Percentiles rank a stretch among this genome's conserved stretches.
Evolutionary conservation across 2,888 invertebrate species (phyloP).

Genomic region (Acleris holmiana): DNA sequence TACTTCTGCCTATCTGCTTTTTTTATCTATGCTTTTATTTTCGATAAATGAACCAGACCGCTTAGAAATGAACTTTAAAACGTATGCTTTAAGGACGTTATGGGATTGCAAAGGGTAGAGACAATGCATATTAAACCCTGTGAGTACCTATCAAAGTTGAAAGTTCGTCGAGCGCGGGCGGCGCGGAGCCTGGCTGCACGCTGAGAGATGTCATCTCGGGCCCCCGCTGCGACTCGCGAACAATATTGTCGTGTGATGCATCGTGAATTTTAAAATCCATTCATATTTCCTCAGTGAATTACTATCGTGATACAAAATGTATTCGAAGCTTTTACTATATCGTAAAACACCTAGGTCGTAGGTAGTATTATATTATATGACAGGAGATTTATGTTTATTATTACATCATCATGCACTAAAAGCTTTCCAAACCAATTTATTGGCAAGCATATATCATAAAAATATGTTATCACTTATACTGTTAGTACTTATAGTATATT

Average conservation of each 20-base stretch:
- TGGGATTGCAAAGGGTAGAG: constrained; percentile 13
- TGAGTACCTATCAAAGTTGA: constrained; percentile 44
- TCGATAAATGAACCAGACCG: constrained; percentile 64
- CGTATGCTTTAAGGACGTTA: constrained; percentile 48
- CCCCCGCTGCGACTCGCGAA: constrained; percentile 78
- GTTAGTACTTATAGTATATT: no score
- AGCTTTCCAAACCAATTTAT: no score
- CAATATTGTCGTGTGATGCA: constrained; percentile 80
- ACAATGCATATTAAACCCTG: constrained; percentile 52
- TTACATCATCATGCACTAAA: no score
- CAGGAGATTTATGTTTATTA: constrained; percentile 6
- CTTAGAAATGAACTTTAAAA: constrained; percentile 63
- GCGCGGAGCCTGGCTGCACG: constrained; percentile 72
- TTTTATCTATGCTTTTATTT: constrained; percentile 78
- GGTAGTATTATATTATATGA: neutral
- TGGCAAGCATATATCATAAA: no score
- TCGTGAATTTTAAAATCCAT: constrained; percentile 80
- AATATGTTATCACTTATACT: no score
- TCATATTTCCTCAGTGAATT: constrained; percentile 69
- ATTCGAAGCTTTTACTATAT: constrained; percentile 40
- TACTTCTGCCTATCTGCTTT: constrained; percentile 62
- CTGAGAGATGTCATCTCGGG: constrained; percentile 82
- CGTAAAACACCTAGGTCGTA: constrained; percentile 23
- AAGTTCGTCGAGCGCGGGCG: constrained; percentile 44
- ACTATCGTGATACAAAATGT: constrained; percentile 56